These are phyloP conservation scores for Agriopis marginaria DNA, from an alignment of 2,888 invertebrate genomes.

Conservation along the genomic window DNA sequence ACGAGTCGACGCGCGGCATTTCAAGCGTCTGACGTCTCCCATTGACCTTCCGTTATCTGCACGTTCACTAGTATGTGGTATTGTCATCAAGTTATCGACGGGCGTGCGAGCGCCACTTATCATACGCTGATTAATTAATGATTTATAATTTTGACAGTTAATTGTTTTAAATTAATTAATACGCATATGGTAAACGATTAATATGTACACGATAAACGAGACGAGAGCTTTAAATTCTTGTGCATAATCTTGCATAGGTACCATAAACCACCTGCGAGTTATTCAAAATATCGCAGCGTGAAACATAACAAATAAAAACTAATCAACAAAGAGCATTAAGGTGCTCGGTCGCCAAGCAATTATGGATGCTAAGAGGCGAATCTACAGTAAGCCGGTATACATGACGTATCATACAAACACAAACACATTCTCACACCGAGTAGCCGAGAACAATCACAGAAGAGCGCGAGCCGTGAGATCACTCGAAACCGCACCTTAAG, in stretches of 20 bases:
- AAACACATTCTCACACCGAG: conserved; percentile 76
- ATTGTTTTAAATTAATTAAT: conserved; percentile 10
- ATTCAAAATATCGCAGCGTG: conserved; percentile 19
- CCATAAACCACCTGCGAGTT: conserved; percentile 24
- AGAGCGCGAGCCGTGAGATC: conserved; percentile 78
- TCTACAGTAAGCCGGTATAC: conserved; percentile 83
- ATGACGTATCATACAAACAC: conserved; percentile 85
- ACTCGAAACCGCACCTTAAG: conserved; percentile 87
- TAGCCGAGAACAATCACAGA: conserved; percentile 79
- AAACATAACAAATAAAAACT: conserved; percentile 58
- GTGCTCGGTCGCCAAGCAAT: conserved; percentile 80
- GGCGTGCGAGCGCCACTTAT: conserved; percentile 32
- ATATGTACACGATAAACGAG: neutral
- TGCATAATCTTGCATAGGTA: neutral
- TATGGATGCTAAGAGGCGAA: conserved; percentile 83
- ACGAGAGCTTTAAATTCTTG: conserved; percentile 1
- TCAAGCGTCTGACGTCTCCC: conserved; percentile 76
- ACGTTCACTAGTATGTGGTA: conserved; percentile 53
- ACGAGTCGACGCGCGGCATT: conserved; percentile 68
- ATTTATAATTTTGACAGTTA: conserved; percentile 10
- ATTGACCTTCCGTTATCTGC: conserved; percentile 85
- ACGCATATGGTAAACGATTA: neutral
- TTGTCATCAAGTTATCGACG: conserved; percentile 58
- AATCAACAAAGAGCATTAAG: conserved; percentile 76
- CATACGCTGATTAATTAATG: conserved; percentile 4